Evolutionary conservation across 2,113 vertebrate species (phyloP).

Genomic region (Phoenicopterus ruber): DNA sequence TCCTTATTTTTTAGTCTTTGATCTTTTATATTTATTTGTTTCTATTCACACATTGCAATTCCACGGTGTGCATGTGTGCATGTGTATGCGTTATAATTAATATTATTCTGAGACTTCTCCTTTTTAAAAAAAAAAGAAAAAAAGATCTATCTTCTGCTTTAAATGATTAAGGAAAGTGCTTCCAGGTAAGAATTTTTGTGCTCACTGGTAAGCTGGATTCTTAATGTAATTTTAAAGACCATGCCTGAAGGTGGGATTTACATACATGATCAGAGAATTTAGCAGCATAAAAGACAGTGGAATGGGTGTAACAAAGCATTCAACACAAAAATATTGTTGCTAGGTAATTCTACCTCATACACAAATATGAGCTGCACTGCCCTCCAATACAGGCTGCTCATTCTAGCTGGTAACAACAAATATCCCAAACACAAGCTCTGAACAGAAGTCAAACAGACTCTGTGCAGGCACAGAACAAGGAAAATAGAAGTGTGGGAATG

Average conservation of each 20-base stretch:
- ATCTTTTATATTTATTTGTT: neutral
- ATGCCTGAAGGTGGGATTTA: neutral
- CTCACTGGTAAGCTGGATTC: neutral
- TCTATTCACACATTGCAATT: neutral
- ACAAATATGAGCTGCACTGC: neutral
- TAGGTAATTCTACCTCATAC: neutral
- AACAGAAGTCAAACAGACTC: neutral
- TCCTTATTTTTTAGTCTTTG: neutral
- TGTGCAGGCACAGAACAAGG: neutral
- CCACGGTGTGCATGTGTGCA: fast-evolving
- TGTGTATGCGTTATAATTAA: neutral
- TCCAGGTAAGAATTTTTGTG: neutral
- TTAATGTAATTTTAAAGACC: neutral
- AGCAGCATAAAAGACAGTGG: neutral
- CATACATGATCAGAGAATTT: neutral
- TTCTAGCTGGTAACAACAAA: neutral
- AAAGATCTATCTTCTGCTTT: neutral
- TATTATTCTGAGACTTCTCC: neutral
- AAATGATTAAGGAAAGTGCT: neutral
- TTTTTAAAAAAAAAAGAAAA: neutral
- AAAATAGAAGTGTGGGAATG: neutral
- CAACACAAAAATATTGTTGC: neutral
- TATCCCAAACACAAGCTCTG: neutral
- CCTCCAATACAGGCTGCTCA: neutral
- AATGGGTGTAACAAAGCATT: neutral